phyloP scores from a whole-genome alignment of 2,113 vertebrate genomes.

The Stictonetta naevosa region DNA sequence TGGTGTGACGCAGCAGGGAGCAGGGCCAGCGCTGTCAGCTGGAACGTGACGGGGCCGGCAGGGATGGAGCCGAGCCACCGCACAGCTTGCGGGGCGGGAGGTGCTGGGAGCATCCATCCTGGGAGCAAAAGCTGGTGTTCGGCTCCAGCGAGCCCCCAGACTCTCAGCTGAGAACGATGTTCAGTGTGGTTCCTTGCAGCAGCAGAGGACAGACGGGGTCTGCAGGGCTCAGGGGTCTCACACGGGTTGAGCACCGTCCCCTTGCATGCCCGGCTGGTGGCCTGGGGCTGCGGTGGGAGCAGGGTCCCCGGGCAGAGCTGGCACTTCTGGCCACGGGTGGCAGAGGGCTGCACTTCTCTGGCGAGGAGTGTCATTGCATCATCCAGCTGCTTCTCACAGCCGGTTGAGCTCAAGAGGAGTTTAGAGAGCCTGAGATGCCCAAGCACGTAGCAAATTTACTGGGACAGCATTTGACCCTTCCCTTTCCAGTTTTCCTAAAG shows the following conservation, averaged over 20 bases:
- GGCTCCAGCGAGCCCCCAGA: neutral
- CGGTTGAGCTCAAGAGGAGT: accelerated
- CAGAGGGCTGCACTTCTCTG: neutral
- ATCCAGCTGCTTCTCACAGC: neutral
- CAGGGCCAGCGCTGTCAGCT: neutral
- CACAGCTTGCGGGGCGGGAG: neutral
- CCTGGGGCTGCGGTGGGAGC: neutral
- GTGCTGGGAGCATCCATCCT: neutral
- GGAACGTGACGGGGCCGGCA: accelerated
- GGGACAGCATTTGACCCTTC: neutral
- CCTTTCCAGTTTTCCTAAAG: neutral
- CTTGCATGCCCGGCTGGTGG: neutral
- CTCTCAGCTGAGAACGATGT: neutral
- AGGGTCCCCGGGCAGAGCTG: neutral
- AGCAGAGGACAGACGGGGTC: accelerated
- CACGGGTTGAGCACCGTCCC: neutral
- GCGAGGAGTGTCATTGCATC: neutral
- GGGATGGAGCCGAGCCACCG: neutral
- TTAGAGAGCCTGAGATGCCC: neutral
- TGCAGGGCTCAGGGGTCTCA: neutral
- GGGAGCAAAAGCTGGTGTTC: neutral
- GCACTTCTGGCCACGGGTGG: neutral
- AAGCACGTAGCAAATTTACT: neutral
- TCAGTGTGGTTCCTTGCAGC: neutral
- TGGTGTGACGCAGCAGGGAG: neutral